Percentiles rank a stretch among this genome's conserved stretches.
These are phyloP conservation scores for Australoheros scitulus DNA, from an alignment of 2,113 vertebrate species.

Conservation along the genomic window DNA sequence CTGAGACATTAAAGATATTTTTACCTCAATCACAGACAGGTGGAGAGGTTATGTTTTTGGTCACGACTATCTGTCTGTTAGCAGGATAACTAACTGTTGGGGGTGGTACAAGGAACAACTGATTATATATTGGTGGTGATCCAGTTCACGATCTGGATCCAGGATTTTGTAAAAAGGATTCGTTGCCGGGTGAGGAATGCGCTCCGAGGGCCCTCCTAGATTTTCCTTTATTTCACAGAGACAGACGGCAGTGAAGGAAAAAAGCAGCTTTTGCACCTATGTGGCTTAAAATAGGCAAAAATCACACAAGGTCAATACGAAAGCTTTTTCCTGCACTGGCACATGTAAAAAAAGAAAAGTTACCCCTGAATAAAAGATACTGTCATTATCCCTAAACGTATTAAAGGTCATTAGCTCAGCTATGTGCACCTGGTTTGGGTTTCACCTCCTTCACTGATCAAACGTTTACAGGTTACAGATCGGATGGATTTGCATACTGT, in stretches of 20 bases:
- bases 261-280: too few relatives aligned
- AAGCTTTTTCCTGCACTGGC: neutral
- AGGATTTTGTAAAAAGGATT: too few relatives aligned
- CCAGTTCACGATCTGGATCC: too few relatives aligned
- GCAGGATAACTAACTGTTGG: too few relatives aligned
- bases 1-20: neutral
- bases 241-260: neutral
- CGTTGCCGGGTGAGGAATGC: too few relatives aligned
- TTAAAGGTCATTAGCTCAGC: neutral
- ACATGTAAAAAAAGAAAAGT: rapidly evolving
- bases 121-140: too few relatives aligned
- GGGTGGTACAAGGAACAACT: too few relatives aligned
- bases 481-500: constrained; percentile 24
- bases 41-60: too few relatives aligned
- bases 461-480: constrained; percentile 15
- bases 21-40: too few relatives aligned
- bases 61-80: too few relatives aligned
- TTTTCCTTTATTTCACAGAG: neutral
- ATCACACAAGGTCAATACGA: neutral
- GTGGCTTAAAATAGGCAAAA: neutral
- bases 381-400: neutral
- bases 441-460: constrained; percentile 13
- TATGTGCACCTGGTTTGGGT: neutral
- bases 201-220: too few relatives aligned
- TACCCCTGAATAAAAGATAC: too few relatives aligned